A percentile compares a stretch with the other conserved stretches of the same genome.
Evolutionary conservation across 2,113 vertebrate genomes (phyloP).

Genomic region (Poeciliopsis occidentalis): DNA sequence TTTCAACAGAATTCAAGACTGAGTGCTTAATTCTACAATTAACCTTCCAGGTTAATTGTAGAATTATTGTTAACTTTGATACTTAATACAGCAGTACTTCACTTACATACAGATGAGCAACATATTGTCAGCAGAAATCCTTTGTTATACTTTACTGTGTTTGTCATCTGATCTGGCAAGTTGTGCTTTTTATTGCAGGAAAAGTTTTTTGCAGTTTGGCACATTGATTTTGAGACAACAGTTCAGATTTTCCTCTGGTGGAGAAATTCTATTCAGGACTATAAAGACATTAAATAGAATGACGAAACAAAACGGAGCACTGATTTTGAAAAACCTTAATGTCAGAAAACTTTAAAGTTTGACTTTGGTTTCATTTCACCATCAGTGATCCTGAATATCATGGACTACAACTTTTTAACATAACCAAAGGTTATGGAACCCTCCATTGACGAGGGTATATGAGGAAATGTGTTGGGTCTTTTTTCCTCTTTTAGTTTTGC

Average conservation of each 20-base stretch:
- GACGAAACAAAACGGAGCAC: not conserved
- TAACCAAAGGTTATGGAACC: not conserved
- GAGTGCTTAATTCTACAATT: not conserved
- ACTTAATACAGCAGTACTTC: not conserved
- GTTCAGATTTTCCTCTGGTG: not conserved
- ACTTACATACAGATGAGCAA: not conserved
- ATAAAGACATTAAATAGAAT: not conserved
- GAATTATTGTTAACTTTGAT: not conserved
- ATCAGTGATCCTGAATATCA: not conserved
- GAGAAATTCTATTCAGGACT: not conserved
- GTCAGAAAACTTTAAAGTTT: not conserved
- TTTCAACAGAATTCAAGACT: not conserved
- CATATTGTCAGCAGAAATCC: not conserved
- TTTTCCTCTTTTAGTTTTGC: not conserved
- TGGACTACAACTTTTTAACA: not conserved
- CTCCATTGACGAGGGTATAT: not conserved
- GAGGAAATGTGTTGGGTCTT: not conserved
- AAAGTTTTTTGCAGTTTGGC: not conserved
- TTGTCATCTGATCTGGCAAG: not conserved
- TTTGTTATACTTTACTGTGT: not conserved
- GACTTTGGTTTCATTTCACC: not conserved
- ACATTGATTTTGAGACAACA: not conserved
- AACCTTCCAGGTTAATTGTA: not conserved
- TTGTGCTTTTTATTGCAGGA: not conserved
- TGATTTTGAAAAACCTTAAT: not conserved